Percentiles rank a stretch among this genome's conserved stretches.
These are phyloP conservation scores for Euborellia annulipes DNA, from an alignment of 1,140 invertebrate genomes.

Conservation along the genomic window DNA sequence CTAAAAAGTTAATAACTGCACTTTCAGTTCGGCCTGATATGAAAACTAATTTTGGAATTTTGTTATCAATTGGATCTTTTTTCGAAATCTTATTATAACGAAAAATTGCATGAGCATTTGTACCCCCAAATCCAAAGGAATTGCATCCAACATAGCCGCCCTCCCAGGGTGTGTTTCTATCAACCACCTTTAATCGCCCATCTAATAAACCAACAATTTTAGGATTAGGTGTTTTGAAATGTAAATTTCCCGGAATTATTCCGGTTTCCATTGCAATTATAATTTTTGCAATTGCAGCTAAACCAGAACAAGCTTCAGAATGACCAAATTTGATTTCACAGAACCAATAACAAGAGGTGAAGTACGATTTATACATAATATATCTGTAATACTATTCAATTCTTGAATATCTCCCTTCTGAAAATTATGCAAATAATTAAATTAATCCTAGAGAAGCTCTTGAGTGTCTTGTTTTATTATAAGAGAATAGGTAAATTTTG, in stretches of 20 bases:
- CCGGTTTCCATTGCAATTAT: conserved; percentile 54
- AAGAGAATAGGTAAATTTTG: no score
- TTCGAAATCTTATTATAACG: conserved; percentile 28
- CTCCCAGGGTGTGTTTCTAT: conserved; percentile 33
- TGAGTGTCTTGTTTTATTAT: no score
- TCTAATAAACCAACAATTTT: conserved; percentile 54
- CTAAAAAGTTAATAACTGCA: no score
- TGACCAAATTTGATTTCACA: conserved; percentile 47
- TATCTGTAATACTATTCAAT: conserved; percentile 38
- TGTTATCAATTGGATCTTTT: no score
- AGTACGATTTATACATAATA: conserved; percentile 35
- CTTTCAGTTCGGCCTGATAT: no score
- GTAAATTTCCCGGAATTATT: conserved; percentile 61
- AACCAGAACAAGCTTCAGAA: conserved; percentile 38
- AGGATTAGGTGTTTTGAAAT: conserved; percentile 53
- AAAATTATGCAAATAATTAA: no score
- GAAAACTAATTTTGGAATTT: no score
- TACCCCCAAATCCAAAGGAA: conserved; percentile 53
- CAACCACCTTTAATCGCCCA: conserved; percentile 44
- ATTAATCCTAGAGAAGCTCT: no score
- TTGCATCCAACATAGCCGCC: conserved; percentile 48
- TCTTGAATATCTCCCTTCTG: conserved; percentile 44
- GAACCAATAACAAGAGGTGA: conserved; percentile 39
- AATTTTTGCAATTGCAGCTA: conserved; percentile 6
- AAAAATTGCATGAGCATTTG: conserved; percentile 44